Percentiles rank a stretch among this genome's conserved stretches.
Conservation (phyloP, 1,140 invertebrate genomes). For the Neodiprion virginianus region DNA sequence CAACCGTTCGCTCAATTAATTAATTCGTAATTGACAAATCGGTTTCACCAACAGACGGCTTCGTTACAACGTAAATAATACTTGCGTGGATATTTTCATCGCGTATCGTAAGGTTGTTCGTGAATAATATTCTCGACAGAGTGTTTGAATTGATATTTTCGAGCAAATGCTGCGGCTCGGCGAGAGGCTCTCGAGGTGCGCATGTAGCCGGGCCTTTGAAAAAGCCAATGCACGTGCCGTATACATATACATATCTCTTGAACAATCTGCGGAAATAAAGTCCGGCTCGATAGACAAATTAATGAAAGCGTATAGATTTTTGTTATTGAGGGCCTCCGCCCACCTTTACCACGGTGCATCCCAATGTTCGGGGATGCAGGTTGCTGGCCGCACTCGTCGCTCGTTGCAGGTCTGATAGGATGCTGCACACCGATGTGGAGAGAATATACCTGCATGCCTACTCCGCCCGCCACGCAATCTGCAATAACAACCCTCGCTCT, state of each 20-base stretch:
- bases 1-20: not conserved
- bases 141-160: not conserved
- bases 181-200: too few species aligned
- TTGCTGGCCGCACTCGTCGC: conserved; percentile 25
- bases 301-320: conserved; percentile 53
- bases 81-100: not conserved
- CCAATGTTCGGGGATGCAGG: conserved; percentile 14
- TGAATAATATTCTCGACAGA: not conserved
- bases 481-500: conserved; percentile 52
- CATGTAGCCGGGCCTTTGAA: too few species aligned
- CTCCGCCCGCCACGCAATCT: conserved; percentile 48
- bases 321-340: conserved; percentile 51
- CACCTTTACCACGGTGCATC: conserved; percentile 19
- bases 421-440: conserved; percentile 38
- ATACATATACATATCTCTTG: not conserved
- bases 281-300: conserved; percentile 46
- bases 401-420: not conserved
- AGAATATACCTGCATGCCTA: conserved; percentile 31
- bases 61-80: not conserved
- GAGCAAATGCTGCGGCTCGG: not conserved
- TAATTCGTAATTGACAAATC: not conserved
- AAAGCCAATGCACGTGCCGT: too few species aligned
- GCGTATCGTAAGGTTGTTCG: not conserved
- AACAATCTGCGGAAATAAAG: conserved; percentile 48
- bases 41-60: not conserved